Evolutionary conservation across 1,140 invertebrate species (phyloP), one percentile per base, ranked within the genome.

Genomic region (Uloborus diversus): DNA sequence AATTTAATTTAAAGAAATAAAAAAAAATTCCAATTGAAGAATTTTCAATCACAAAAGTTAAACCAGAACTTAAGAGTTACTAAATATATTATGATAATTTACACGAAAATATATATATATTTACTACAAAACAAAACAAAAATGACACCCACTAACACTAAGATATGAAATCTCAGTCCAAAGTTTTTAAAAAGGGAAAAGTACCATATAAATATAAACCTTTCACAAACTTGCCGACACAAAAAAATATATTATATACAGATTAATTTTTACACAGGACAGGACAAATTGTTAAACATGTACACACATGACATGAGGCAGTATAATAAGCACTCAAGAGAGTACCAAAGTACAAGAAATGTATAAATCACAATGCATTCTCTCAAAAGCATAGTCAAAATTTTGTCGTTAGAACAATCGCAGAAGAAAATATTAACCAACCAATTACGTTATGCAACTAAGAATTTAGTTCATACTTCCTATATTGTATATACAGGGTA

Each of bases 131-230:
- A n/a, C n/a, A n/a, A n/a, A n/a, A n/a, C n/a, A n/a, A n/a, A n/a
- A n/a, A n/a, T n/a, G n/a, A n/a, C n/a, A n/a, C n/a, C n/a, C n/a
- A n/a, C n/a, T n/a, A n/a, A n/a, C n/a, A n/a, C n/a, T n/a, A n/a
- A n/a, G n/a, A n/a, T n/a, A n/a, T n/a, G n/a, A n/a, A n/a, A n/a
- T n/a, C n/a, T n/a, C 49, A 53, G 49, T 7, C 23, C 49, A 53
- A 53, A 53, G 23, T 53, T 20, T 20, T n/a, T 4, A 53, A n/a
- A 53, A 53, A 53, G 49, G 49, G n/a, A 53, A 53, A 53, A 53
- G 7, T 53, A 53, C n/a, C 23, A n/a, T 53, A 53, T 53, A 53
- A 53, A 53, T 53, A 53, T 53, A 53, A 53, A 53, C 49, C 20
- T 53, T 53, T 53, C n/a, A n/a, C 49, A 53, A 14, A 53, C 49